Evolutionary conservation across 2,797 vertebrate species (phyloP), one percentile per base, ranked within the genome.

Genomic region (Halcyon smyrnensis): DNA sequence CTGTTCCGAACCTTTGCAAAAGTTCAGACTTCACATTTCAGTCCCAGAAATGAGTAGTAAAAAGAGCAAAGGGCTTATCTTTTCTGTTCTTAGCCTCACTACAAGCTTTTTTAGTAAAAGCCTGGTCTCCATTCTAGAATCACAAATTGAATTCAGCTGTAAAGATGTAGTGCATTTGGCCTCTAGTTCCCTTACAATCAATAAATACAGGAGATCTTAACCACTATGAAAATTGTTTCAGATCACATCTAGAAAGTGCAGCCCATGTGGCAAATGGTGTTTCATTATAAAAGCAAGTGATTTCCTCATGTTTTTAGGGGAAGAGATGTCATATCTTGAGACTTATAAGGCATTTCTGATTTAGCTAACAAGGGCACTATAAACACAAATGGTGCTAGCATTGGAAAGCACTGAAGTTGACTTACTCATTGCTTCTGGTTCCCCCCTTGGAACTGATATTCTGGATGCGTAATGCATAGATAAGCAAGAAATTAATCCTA

Each of bases 401-500:
- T 25, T 89, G 30, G 53, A 64, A 43, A 70, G 74, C 95, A 94
- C 43, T 56, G 39, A 94, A 87, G 70, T 53, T 89, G 69, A 90
- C 68, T 93, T 84, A 30, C 32, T 71, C 36, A 53, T 80, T 94
- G 48, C 41, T 91, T 75, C 54, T 74, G 46, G 15, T 73, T 82
- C 85, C 25, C 67, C 59, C 67, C 62, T 88, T 15, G 9, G 59
- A 95, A 82, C 8, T 23, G 21, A 83, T 59, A 54, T 32, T 77
- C 57, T 28, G 50, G 37, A 87, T 41, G 21, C 17, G 4, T 56
- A 82, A 87, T n/a, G 24, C 59, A 50, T 15, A 43, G 56, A 93
- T 93, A 69, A 88, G 77, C 41, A 89, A 82, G 53, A 84, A 93
- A 95, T 84, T 93, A 83, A 91, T 93, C n/a, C 50, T 82, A 60